These are phyloP conservation scores for Chionis minor DNA, from an alignment of 2,113 vertebrate genomes.

Conservation along the genomic window DNA sequence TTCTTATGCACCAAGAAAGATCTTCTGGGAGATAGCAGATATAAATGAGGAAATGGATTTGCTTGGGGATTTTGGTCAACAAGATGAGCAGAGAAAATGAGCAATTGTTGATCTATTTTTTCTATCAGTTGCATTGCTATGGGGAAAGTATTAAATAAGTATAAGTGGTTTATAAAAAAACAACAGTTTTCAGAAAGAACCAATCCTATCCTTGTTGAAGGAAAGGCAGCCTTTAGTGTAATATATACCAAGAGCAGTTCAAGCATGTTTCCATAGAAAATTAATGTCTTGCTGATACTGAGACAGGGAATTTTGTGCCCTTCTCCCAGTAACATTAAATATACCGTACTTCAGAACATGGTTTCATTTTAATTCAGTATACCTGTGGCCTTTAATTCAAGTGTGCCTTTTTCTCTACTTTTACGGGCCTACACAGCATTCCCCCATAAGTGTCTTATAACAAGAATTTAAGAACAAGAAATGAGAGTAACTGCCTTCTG, in stretches of 20 bases:
- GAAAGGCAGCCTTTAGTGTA: neutral
- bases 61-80: neutral
- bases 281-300: neutral
- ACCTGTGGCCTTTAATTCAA: neutral
- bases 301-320: neutral
- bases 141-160: conserved; percentile 4
- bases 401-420: neutral
- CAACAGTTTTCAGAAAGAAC: neutral
- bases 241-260: neutral
- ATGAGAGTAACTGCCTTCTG: neutral
- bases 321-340: neutral
- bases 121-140: neutral
- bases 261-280: conserved; percentile 6
- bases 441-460: neutral
- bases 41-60: conserved; percentile 24
- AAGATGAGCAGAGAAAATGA: conserved; percentile 28
- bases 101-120: neutral
- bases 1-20: neutral
- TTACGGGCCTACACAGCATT: neutral
- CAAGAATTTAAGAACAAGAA: neutral
- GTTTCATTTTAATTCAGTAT: neutral
- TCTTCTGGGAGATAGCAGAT: neutral
- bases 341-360: neutral
- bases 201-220: neutral
- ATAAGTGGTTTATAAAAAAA: neutral